phyloP scores from a whole-genome alignment of 2,888 invertebrate genomes.

The Brenthis hecate region DNA sequence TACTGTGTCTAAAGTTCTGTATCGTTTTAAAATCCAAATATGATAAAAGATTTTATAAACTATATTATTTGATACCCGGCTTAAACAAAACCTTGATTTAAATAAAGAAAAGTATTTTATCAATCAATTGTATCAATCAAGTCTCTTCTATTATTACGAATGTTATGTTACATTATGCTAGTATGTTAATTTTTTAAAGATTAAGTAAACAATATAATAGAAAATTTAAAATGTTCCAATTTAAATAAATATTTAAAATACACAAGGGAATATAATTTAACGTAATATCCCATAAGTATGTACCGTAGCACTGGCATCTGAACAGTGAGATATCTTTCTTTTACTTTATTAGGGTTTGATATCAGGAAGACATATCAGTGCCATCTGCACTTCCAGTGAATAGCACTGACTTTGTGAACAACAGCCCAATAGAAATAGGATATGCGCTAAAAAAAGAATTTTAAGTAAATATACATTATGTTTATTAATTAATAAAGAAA shows the following conservation, averaged over 20 bases:
- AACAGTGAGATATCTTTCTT: slow-evolving; percentile 21
- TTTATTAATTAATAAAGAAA: no score
- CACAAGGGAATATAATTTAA: background rate
- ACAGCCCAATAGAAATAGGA: background rate
- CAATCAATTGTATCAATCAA: no score
- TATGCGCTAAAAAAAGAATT: no score
- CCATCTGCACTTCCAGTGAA: slow-evolving; percentile 23
- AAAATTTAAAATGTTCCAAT: no score
- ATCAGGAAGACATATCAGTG: slow-evolving; percentile 29
- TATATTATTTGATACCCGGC: background rate
- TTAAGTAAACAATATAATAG: no score
- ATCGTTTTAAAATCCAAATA: background rate
- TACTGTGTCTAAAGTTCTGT: background rate
- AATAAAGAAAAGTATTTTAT: no score
- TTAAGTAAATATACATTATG: no score
- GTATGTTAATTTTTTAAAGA: no score
- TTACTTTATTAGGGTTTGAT: slow-evolving; percentile 30
- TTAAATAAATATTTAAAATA: no score
- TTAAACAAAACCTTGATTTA: no score
- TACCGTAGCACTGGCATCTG: background rate
- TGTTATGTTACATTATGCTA: no score
- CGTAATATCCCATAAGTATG: background rate
- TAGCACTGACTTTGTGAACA: background rate
- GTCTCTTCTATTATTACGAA: no score
- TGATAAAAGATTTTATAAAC: background rate